These are phyloP conservation scores for Pagetopsis macropterus DNA, from an alignment of 2,797 vertebrate species.

Conservation along the genomic window DNA sequence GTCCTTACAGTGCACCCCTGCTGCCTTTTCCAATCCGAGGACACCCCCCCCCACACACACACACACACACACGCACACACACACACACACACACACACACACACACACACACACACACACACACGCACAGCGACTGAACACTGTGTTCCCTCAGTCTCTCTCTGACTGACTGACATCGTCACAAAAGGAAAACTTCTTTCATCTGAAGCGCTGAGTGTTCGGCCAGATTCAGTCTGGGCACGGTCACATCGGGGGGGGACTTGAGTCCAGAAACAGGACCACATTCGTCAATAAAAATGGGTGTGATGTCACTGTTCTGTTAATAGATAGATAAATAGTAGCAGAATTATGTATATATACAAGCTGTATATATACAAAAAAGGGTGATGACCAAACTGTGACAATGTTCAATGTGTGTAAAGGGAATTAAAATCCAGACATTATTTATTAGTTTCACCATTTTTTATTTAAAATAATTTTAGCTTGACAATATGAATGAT, in stretches of 20 bases:
- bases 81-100: constrained; percentile 1
- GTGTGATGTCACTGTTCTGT: constrained; percentile 17
- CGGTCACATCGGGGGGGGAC: not conserved
- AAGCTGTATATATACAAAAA: not conserved
- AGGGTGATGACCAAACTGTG: not conserved
- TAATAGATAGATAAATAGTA: constrained; percentile 5
- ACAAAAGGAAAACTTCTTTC: constrained; percentile 67
- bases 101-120: constrained; percentile 27
- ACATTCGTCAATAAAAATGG: not conserved
- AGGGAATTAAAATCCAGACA: not conserved
- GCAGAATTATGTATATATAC: constrained; percentile 11
- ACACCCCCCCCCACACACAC: constrained; percentile 29
- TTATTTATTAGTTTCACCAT: not conserved
- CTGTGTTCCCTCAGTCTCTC: constrained; percentile 56
- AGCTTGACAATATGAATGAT: not conserved
- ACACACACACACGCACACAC: not conserved
- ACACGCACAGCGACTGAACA: constrained; percentile 52
- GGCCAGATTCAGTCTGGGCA: constrained; percentile 49
- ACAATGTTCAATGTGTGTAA: not conserved
- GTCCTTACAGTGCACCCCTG: constrained; percentile 64
- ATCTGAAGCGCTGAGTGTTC: constrained; percentile 54
- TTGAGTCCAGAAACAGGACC: constrained; percentile 14
- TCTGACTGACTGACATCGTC: constrained; percentile 61
- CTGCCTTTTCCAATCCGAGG: constrained; percentile 51
- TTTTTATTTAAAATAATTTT: not conserved